phyloP scores from a whole-genome alignment of 2,113 vertebrate genomes.

The Mormoops blainvillei region DNA sequence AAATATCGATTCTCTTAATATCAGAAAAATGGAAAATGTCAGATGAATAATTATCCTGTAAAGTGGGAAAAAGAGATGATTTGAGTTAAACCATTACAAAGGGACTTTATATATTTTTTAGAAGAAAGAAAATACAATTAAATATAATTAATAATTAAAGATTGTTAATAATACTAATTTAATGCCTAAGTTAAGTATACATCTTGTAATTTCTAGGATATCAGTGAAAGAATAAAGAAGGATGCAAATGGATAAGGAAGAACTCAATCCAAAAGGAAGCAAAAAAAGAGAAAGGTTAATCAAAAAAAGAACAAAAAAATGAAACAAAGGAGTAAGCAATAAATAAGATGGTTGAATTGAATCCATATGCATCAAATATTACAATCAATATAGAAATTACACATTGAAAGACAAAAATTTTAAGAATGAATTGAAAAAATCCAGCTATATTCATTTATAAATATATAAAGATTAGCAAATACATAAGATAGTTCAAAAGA shows the following conservation, averaged over 20 bases:
- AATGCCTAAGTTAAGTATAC: background rate
- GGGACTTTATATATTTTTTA: background rate
- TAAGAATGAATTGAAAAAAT: background rate
- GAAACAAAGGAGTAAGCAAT: background rate
- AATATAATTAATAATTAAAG: background rate
- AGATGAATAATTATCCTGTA: background rate
- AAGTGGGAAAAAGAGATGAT: background rate
- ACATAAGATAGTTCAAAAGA: background rate
- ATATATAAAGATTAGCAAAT: background rate
- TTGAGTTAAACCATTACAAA: background rate
- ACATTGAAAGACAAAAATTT: background rate
- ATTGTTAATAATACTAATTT: background rate
- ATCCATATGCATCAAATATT: background rate
- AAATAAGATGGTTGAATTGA: background rate
- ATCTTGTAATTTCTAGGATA: background rate
- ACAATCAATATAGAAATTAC: background rate
- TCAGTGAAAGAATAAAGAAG: background rate
- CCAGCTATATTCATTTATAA: background rate
- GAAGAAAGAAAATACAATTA: background rate
- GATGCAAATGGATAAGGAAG: background rate
- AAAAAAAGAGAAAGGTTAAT: background rate
- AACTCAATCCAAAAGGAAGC: background rate
- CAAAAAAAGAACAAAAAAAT: background rate
- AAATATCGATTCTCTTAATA: background rate
- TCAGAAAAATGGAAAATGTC: background rate